Conservation (phyloP, 2,113 vertebrate species). For the Colaptes auratus region DNA sequence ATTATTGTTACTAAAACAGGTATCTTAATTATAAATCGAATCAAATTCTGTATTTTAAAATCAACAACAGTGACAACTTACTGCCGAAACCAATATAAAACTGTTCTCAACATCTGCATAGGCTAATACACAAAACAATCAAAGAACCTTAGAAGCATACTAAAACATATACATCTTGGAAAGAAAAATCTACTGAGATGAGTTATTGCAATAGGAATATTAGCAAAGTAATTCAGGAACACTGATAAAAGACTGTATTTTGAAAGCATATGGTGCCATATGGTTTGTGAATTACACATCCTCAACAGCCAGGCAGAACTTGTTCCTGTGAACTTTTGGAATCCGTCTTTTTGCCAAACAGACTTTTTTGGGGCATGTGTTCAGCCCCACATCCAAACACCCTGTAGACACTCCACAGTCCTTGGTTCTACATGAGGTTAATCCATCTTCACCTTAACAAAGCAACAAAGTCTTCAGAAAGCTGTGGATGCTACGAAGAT, state of each 20-base stretch:
- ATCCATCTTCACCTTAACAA: background rate
- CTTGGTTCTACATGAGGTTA: background rate
- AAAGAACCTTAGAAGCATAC: background rate
- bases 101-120: background rate
- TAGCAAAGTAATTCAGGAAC: background rate
- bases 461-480: background rate
- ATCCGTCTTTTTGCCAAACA: background rate
- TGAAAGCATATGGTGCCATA: background rate
- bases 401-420: background rate
- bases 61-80: background rate
- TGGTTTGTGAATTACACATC: background rate
- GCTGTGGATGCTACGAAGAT: background rate
- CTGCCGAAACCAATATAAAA: background rate
- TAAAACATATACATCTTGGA: background rate
- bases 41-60: background rate
- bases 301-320: background rate
- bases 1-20: background rate
- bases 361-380: background rate
- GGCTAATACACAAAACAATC: background rate
- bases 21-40: background rate
- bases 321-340: background rate
- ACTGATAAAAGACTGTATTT: background rate
- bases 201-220: background rate
- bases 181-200: background rate
- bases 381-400: background rate